These are phyloP conservation scores for Ornithoptera alexandrae DNA, from an alignment of 2,888 invertebrate species.

Conservation along the genomic window DNA sequence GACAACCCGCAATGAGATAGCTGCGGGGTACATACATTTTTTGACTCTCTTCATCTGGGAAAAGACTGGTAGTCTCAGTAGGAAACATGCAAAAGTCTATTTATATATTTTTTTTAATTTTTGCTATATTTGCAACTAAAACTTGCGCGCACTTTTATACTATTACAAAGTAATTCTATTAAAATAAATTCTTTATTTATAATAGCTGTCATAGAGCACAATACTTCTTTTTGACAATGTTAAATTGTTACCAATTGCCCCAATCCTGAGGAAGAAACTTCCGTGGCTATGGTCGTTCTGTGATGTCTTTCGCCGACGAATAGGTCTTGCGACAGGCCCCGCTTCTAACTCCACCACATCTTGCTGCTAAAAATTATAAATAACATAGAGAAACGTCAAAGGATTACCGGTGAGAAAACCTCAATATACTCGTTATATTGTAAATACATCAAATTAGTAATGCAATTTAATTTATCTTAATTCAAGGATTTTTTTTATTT, in stretches of 20 bases:
- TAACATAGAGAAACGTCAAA: background rate
- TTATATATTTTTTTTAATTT: too few species aligned
- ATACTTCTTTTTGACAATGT: too few species aligned
- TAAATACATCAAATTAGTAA: conserved; percentile 21
- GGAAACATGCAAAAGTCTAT: too few species aligned
- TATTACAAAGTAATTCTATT: too few species aligned
- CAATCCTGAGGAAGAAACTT: conserved; percentile 94
- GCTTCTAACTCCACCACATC: conserved; percentile 86
- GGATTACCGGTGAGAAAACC: background rate
- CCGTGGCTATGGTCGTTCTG: conserved; percentile 95
- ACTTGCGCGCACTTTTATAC: too few species aligned
- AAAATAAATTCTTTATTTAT: too few species aligned
- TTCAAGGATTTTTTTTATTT: conserved; percentile 14
- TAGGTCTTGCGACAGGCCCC: conserved; percentile 81
- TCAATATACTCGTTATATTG: background rate
- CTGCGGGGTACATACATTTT: too few species aligned
- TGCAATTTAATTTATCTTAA: background rate
- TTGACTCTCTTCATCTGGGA: too few species aligned
- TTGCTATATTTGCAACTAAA: too few species aligned
- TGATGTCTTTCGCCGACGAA: conserved; percentile 90
- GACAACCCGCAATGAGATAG: too few species aligned
- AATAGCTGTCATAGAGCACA: too few species aligned
- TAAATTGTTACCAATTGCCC: conserved; percentile 88
- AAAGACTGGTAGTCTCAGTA: too few species aligned
- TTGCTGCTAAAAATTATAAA: conserved; percentile 65